Evolutionary conservation across 2,888 invertebrate species (phyloP), one percentile per base, ranked within the genome.

Genomic region (Camponotus fellah): DNA sequence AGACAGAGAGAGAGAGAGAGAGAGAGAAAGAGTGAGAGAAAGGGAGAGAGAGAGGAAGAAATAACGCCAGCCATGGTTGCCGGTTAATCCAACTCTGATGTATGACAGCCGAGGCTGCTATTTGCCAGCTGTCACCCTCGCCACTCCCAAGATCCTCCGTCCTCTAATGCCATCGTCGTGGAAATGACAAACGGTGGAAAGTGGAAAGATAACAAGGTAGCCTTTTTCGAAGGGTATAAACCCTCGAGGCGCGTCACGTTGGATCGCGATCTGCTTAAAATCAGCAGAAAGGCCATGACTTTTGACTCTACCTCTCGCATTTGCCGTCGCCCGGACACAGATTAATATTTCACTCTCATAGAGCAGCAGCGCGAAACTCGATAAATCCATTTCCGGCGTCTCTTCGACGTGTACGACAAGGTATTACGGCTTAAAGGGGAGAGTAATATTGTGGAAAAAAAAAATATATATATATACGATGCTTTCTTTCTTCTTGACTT

Each of bases 101-200:
- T 86, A 89, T 83, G 83, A 79, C 65, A 69, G 80, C 34, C 58
- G 64, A 65, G 69, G 68, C 77, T 83, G 80, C 74, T 58, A 82
- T 37, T 66, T 83, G 71, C 75, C 46, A 66, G 65, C 71, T 56
- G 53, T 53, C 46, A 62, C n/a, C 46, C 68, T 62, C 49, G 69
- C 82, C 65, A 34, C 34, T 72, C 83, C 66, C 81, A 37, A 34
- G 34, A 49, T 66, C 32, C 26, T 66, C 62, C 65, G 53, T 69
- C 74, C 76, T 49, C 60, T 79, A 86, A 83, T 83, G 75, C 64
- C 72, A 53, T 49, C 74, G 62, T 71, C 82, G 83, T 89, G 84
- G 85, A 88, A 83, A 91, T 92, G 91, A 92, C 82, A 89, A 90
- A 91, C 88, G 85, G 76, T 79, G 72, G 83, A 62, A 82, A 83